A percentile compares a stretch with the other conserved stretches of the same genome.
Evolutionary conservation across 2,797 vertebrate species (phyloP).

Genomic region (Aeoliscus strigatus): DNA sequence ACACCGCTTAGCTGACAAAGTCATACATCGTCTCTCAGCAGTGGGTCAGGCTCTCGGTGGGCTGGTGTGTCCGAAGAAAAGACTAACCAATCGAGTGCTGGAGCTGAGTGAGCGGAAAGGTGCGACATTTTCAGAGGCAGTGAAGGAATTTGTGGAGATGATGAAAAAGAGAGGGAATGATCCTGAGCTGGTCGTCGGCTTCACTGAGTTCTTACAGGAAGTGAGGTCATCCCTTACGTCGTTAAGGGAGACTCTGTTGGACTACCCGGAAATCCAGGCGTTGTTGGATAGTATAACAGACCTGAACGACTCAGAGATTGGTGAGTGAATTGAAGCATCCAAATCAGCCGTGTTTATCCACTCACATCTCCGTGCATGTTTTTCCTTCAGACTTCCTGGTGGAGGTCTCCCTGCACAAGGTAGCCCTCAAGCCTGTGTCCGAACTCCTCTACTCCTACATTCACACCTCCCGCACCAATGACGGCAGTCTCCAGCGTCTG

Average conservation of each 20-base stretch:
- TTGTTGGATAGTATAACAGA: conserved; percentile 70
- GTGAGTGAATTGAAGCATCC: conserved; percentile 51
- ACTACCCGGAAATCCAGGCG: conserved; percentile 69
- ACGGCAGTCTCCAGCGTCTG: conserved; percentile 67
- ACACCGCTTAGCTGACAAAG: conserved; percentile 69
- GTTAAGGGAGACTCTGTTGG: conserved; percentile 74
- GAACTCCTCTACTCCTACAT: conserved; percentile 74
- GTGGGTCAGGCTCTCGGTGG: conserved; percentile 74
- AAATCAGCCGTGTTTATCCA: neutral
- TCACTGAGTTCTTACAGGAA: conserved; percentile 81
- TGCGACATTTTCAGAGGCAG: conserved; percentile 64
- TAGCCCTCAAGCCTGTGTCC: conserved; percentile 78
- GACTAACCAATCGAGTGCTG: conserved; percentile 71
- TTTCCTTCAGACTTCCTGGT: conserved; percentile 71
- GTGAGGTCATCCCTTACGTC: conserved; percentile 76
- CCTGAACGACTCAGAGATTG: conserved; percentile 63
- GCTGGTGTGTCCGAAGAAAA: conserved; percentile 68
- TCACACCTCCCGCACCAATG: conserved; percentile 46
- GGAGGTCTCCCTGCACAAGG: conserved; percentile 79
- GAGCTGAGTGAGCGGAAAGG: conserved; percentile 74
- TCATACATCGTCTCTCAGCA: conserved; percentile 75
- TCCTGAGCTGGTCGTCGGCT: conserved; percentile 36
- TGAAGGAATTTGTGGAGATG: conserved; percentile 59
- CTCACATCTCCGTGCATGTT: neutral
- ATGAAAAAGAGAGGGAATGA: conserved; percentile 41